Percentiles rank a stretch among this genome's conserved stretches.
These are phyloP conservation scores for Apostichopus leukothele DNA, from an alignment of 53 echinoderm and acorn worm species.

Conservation along the genomic window DNA sequence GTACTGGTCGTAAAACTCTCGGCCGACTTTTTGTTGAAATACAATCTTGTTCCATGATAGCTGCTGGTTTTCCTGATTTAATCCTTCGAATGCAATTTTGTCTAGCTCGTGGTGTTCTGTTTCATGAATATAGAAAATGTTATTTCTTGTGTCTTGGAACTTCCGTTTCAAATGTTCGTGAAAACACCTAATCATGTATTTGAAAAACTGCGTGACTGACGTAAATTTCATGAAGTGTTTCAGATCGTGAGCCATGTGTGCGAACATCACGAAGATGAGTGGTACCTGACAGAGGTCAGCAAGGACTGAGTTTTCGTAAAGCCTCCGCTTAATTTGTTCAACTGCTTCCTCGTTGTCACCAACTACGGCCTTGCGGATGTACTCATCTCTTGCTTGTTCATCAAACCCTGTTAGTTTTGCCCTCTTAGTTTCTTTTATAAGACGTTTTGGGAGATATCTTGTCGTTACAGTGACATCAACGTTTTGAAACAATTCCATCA, in stretches of 20 bases:
- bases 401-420: constrained; percentile 13
- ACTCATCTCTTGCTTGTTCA: background rate
- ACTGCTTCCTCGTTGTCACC: background rate
- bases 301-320: constrained; percentile 5
- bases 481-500: background rate
- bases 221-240: background rate
- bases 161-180: background rate
- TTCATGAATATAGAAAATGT: background rate
- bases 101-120: background rate
- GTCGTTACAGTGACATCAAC: background rate
- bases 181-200: background rate
- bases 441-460: background rate
- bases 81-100: background rate
- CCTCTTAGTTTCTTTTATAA: background rate
- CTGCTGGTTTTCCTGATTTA: background rate
- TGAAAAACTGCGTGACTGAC: constrained; percentile 4
- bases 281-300: constrained; percentile 9
- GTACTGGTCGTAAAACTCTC: background rate
- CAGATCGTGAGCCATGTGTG: constrained; percentile 3
- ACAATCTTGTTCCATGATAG: background rate
- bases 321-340: background rate
- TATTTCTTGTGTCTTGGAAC: background rate
- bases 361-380: background rate
- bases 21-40: background rate
- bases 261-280: constrained; percentile 19